Conservation (phyloP, 2,113 vertebrate genomes). For the Syngnathus scovelli region DNA sequence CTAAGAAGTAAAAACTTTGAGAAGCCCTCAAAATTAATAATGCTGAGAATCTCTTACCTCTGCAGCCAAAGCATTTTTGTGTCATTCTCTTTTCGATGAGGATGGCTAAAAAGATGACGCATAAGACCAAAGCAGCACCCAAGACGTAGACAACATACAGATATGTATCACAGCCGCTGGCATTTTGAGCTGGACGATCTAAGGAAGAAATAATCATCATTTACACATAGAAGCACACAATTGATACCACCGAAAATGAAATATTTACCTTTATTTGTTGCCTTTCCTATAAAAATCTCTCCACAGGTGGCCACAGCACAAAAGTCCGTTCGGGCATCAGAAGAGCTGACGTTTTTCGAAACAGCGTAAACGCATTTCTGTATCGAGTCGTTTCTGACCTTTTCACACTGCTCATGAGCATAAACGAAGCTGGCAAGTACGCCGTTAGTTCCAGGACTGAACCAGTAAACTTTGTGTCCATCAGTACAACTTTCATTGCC, state of each 20-base stretch:
- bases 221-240: background rate
- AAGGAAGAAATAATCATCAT: background rate
- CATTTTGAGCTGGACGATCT: background rate
- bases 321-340: conserved; percentile 21
- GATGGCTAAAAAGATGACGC: background rate
- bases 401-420: conserved; percentile 2
- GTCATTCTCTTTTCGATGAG: conserved; percentile 21
- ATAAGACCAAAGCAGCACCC: conserved; percentile 10
- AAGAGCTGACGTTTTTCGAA: conserved; percentile 12
- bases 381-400: background rate
- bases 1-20: background rate
- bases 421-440: conserved; percentile 9
- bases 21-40: background rate
- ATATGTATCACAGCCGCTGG: background rate
- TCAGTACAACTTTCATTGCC: conserved; percentile 13
- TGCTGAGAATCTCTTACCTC: background rate
- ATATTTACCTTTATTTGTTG: conserved; percentile 8
- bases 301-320: conserved; percentile 27
- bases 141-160: background rate
- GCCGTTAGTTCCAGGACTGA: conserved; percentile 12
- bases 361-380: conserved; percentile 14
- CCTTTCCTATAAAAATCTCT: conserved; percentile 11
- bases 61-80: background rate
- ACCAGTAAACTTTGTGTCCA: conserved; percentile 31
- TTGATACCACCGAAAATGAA: background rate